Evolutionary conservation across 2,888 invertebrate species (phyloP), one percentile per base, ranked within the genome.

Genomic region (Melanchra persicariae): DNA sequence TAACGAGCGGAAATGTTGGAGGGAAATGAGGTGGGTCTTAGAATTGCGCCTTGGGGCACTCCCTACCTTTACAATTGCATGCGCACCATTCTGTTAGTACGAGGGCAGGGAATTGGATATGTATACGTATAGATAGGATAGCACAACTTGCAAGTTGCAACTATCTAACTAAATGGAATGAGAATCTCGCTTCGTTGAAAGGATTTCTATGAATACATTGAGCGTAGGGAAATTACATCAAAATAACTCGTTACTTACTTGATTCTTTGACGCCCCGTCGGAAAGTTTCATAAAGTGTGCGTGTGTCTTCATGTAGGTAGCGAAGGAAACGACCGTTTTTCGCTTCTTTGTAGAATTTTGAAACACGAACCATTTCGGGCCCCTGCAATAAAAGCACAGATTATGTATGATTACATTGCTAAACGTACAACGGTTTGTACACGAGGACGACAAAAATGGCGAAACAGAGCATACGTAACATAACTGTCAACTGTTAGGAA

Each of bases 181-280:
- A 72, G 73, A 80, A 80, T 76, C 63, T 80, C 63, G 69, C 61
- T 68, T 71, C 15, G 57, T 60, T 58, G 65, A 70, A 77, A 81
- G 60, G 60, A 81, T 61, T 77, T 61, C 49, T 76, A 66, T 63
- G 57, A 66, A 70, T 65, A 64, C 22, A 64, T 58, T 64, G 67
- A 65, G 30, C 15, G 49, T 60, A 49, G 47, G n/a, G 30, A 70
- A 74, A 60, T 54, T 10, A 54, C 51, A 57, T 72, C n/a, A 74
- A 66, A 73, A 54, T 72, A 69, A 43, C 34, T 49, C 19, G 43
- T 49, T 65, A 97, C 97, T 97, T 93, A 98, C 98, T 98, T 89
- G 99, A 99, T 93, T 98, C 98, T 95, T 98, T 98, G 87, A 98
- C 98, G 80, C 99, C 99, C 92, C 98, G 97, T 85, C 99, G 97